phyloP scores from a whole-genome alignment of 30 jellyfish, hydroid and myxozoan genomes.

The Pelagia noctiluca region DNA sequence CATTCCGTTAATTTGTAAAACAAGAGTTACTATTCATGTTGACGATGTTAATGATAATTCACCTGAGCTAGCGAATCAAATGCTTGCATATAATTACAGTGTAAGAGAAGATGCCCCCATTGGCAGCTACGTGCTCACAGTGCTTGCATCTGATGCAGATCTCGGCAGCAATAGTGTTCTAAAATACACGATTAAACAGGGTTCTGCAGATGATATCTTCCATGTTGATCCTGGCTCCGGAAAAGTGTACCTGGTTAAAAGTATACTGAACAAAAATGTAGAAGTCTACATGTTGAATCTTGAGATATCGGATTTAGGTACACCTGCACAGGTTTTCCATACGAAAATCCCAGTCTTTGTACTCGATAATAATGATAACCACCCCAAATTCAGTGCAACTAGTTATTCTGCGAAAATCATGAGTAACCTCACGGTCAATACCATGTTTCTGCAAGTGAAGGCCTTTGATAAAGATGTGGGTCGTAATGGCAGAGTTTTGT shows the following conservation, averaged over 20 bases:
- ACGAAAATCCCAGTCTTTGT: conserved; percentile 17
- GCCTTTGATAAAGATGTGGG: conserved; percentile 63
- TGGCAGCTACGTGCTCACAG: conserved; percentile 25
- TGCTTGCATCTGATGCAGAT: conserved; percentile 64
- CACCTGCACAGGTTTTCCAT: conserved; percentile 19
- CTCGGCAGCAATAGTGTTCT: conserved; percentile 64
- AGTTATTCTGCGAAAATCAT: conserved; percentile 18
- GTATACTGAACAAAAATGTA: conserved; percentile 17
- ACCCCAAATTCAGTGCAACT: conserved; percentile 34
- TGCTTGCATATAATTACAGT: not conserved
- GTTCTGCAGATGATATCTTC: conserved; percentile 4
- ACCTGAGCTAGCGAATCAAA: conserved; percentile 37
- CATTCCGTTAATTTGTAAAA: conserved; percentile 23
- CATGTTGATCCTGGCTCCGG: conserved; percentile 75
- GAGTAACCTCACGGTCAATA: conserved; percentile 53
- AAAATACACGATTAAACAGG: conserved; percentile 21
- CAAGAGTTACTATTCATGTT: conserved; percentile 30
- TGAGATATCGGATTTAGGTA: conserved; percentile 59
- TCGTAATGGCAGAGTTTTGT: conserved; percentile 33
- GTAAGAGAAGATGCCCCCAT: conserved; percentile 50
- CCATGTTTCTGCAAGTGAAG: conserved; percentile 25
- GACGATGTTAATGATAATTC: conserved; percentile 77
- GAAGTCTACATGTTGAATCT: conserved; percentile 3
- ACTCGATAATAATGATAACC: conserved; percentile 57
- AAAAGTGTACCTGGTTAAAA: conserved; percentile 49